Evolutionary conservation across 2,888 invertebrate genomes (phyloP).

Genomic region (Agrilus cyanescens): DNA sequence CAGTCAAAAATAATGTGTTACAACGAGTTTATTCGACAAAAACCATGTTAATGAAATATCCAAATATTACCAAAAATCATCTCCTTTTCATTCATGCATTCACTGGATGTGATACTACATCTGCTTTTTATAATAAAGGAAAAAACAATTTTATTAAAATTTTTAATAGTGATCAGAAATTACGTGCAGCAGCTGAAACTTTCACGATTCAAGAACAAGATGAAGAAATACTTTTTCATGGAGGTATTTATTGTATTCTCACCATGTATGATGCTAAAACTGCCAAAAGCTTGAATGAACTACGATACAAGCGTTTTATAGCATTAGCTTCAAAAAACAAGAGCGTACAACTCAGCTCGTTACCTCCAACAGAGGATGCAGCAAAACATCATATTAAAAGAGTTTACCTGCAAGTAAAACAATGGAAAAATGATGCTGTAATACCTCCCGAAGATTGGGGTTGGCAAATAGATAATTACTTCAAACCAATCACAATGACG

Average conservation of each 20-base stretch:
- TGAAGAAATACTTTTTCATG: slow-evolving; percentile 9
- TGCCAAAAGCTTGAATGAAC: neutral
- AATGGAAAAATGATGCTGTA: no score
- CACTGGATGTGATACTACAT: slow-evolving; percentile 12
- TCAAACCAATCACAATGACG: neutral
- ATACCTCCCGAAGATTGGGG: no score
- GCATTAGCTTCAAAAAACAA: no score
- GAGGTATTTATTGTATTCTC: slow-evolving; percentile 1
- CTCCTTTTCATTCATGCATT: slow-evolving; percentile 12
- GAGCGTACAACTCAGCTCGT: no score
- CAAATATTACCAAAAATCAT: slow-evolving; percentile 3
- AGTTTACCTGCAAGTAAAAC: no score
- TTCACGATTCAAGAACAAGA: slow-evolving; percentile 11
- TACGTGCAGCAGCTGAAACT: slow-evolving; percentile 13
- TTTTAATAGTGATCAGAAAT: slow-evolving; percentile 10
- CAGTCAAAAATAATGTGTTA: slow-evolving; percentile 7
- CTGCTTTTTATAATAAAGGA: slow-evolving; percentile 11
- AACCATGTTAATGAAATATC: slow-evolving; percentile 5
- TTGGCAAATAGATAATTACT: no score
- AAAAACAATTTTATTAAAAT: slow-evolving; percentile 12
- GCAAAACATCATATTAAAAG: no score
- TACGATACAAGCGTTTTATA: no score
- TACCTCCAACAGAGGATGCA: no score
- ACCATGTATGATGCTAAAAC: slow-evolving; percentile 12
- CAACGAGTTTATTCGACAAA: slow-evolving; percentile 9